Conservation (phyloP, 1,140 invertebrate species). For the Sinella curviseta region DNA sequence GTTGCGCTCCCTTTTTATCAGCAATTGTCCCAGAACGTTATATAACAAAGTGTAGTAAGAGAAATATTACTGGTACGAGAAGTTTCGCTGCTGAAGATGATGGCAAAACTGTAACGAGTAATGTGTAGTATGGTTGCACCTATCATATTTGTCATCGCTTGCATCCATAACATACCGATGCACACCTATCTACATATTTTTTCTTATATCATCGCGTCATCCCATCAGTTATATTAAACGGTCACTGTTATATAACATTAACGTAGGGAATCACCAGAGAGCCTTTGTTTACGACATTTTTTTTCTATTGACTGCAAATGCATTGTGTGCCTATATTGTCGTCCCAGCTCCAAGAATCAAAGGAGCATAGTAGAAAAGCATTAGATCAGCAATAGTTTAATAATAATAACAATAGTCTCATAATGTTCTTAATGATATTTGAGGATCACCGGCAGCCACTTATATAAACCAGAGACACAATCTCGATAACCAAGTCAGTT, state of each 20-base stretch:
- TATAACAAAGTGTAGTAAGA: not conserved
- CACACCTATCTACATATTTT: no score
- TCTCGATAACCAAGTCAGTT: slow-evolving; percentile 27
- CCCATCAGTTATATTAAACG: no score
- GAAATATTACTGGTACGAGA: no score
- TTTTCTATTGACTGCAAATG: no score
- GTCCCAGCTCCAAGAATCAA: not conserved
- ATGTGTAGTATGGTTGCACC: no score
- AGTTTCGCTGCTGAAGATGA: no score
- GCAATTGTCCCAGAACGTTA: not conserved
- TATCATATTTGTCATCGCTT: no score
- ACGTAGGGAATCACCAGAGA: not conserved
- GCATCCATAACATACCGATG: no score
- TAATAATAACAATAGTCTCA: not conserved
- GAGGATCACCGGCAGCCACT: slow-evolving; percentile 13
- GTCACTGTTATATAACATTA: not conserved
- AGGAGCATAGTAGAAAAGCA: not conserved
- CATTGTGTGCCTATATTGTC: not conserved
- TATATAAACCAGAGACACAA: not conserved
- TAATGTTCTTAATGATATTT: not conserved
- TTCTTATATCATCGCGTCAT: no score
- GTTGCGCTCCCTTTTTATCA: slow-evolving; percentile 15
- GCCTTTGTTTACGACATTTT: no score
- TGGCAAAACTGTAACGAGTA: no score
- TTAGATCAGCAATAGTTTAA: no score